Base-by-base conservation (phyloP, 2,888 invertebrate genomes). In the Troilus luridus region DNA sequence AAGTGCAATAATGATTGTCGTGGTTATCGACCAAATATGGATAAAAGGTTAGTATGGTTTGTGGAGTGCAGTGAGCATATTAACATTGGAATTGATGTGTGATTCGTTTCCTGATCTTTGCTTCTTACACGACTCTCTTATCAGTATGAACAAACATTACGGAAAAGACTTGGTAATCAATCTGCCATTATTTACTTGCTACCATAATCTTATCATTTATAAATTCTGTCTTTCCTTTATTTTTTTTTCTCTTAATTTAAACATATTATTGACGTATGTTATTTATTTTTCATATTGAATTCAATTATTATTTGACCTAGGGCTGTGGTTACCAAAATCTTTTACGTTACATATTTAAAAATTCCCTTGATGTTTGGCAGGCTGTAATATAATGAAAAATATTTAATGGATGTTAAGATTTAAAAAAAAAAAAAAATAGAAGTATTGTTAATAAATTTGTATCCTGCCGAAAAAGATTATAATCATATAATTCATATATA, bases 41-140 rank as follows among this genome's bases (percentile, higher is more conserved):
- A 41, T 41, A 72, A 91, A 88, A 88, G 88, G 64, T 58, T 72
- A 85, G 85, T 85, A 85, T 85, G 5, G 21, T n/a, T 85, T 54
- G 85, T 85, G 19, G 21, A 41, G 54, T 21, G 56, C n/a, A 19
- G 19, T 85, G n/a, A 56, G 81, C 56, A n/a, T 41, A 41, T 85
- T 85, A 85, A 85, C 85, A 85, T 56, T 58, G 12, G 85, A 85
- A 54, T 85, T 56, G 56, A 21, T 56, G 56, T 56, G 72, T 85
- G 85, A 85, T 56, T n/a, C 11, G 11, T 85, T 24, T 85, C 19
- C 11, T n/a, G 5, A 56, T 85, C 56, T 58, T 85, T 85, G 41
- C 56, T 56, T 58, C 21, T n/a, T 41, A 41, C 5, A 41, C 41
- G 41, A 85, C 85, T n/a, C n/a, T 58, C 85, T 56, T 85, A 85